Evolutionary conservation across 2,888 invertebrate species (phyloP).

Genomic region (Hoplodrina blanda): DNA sequence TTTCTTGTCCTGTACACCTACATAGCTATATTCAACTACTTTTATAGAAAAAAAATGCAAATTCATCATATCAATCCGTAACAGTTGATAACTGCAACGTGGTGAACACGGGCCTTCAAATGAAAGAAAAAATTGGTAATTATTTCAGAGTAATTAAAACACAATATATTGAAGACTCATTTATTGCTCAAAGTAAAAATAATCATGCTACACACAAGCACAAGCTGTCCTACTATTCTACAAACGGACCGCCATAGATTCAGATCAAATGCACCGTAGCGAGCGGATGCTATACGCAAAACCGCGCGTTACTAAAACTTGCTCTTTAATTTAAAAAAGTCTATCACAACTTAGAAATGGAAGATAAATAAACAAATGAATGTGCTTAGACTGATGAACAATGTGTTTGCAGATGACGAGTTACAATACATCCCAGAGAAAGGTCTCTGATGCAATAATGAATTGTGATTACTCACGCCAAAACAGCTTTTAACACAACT

Average conservation of each 20-base stretch:
- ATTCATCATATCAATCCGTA: constrained; percentile 5
- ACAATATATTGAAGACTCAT: constrained; percentile 32
- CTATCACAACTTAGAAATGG: constrained; percentile 18
- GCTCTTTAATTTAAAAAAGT: constrained; percentile 19
- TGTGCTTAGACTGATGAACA: constrained; percentile 3
- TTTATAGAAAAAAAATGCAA: constrained; percentile 9
- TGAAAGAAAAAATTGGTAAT: not conserved
- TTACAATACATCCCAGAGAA: constrained; percentile 13
- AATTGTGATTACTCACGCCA: constrained; percentile 14
- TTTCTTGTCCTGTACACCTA: not conserved
- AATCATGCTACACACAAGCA: constrained; percentile 40
- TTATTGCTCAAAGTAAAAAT: constrained; percentile 56
- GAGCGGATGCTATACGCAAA: constrained; percentile 30
- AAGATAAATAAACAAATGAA: constrained; percentile 2
- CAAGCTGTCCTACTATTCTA: constrained; percentile 56
- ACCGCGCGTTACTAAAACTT: constrained; percentile 22
- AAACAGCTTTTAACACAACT: constrained; percentile 10
- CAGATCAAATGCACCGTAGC: constrained; percentile 56
- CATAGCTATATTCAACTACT: not conserved
- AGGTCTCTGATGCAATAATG: constrained; percentile 27
- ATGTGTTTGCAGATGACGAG: not conserved
- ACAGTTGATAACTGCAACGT: not conserved
- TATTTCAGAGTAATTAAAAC: constrained; percentile 45
- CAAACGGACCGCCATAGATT: constrained; percentile 59
- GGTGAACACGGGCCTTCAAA: not conserved